Evolutionary conservation across 2,888 invertebrate species (phyloP).

Genomic region (Ophion costatus): DNA sequence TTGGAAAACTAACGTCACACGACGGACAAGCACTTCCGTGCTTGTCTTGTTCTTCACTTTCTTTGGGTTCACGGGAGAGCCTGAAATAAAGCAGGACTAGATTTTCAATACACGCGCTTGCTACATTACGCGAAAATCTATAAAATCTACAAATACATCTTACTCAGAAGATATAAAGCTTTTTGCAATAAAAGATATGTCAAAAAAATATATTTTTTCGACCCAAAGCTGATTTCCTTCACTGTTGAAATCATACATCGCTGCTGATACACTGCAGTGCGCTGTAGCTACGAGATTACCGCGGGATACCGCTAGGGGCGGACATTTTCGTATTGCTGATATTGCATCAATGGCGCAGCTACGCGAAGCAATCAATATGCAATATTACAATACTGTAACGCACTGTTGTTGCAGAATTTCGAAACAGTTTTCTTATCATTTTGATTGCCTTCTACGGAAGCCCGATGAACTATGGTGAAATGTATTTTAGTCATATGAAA

Average conservation of each 20-base stretch:
- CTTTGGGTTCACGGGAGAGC: no score
- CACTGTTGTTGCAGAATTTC: background rate
- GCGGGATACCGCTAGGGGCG: background rate
- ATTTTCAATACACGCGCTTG: no score
- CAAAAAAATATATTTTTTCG: background rate
- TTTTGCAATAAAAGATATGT: background rate
- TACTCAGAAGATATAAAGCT: background rate
- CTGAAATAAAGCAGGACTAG: no score
- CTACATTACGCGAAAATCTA: no score
- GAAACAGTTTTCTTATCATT: background rate
- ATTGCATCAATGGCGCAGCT: background rate
- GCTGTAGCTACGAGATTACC: background rate
- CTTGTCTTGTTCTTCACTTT: no score
- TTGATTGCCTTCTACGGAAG: background rate
- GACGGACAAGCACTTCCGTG: no score
- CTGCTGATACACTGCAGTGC: background rate
- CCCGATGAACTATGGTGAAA: background rate
- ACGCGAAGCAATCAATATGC: background rate
- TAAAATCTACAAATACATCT: background rate
- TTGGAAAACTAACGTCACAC: no score
- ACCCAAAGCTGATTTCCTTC: background rate
- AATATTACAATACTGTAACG: background rate
- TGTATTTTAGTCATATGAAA: background rate
- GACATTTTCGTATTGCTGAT: background rate
- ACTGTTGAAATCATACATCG: background rate